phyloP scores from a whole-genome alignment of 92 coral and sea anemone genomes.

The Parazoanthus atlanticus region DNA sequence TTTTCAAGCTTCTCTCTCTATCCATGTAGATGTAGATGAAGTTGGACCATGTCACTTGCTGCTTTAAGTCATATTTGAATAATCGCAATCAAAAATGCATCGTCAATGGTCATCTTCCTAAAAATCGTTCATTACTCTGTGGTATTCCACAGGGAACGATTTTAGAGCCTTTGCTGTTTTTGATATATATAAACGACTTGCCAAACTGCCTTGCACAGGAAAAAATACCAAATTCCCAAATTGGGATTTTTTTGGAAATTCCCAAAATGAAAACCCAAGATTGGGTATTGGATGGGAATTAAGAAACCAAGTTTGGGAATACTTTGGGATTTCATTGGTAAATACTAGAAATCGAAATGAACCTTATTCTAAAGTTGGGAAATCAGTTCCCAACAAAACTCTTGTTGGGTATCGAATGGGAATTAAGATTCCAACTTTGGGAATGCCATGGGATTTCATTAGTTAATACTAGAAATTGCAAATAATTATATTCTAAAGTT shows the following conservation, averaged over 20 bases:
- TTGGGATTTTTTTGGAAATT: slow-evolving; percentile 34
- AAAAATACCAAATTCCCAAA: slow-evolving; percentile 52
- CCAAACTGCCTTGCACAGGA: slow-evolving; percentile 27
- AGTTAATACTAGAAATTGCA: slow-evolving; percentile 18
- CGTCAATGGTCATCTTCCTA: too few relatives aligned
- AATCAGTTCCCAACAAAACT: background rate
- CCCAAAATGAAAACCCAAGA: slow-evolving; percentile 43
- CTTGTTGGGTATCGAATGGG: background rate
- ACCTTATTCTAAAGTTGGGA: slow-evolving; percentile 16
- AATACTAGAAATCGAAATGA: background rate
- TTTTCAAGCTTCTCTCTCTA: too few relatives aligned
- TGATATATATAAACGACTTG: too few relatives aligned
- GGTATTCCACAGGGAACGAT: too few relatives aligned
- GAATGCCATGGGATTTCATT: slow-evolving; percentile 33
- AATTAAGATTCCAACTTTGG: slow-evolving; percentile 17
- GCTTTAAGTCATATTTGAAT: too few relatives aligned
- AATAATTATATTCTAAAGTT: too few relatives aligned
- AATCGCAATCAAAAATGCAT: too few relatives aligned
- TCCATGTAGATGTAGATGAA: too few relatives aligned
- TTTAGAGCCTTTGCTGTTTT: too few relatives aligned
- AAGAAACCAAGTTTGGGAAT: background rate
- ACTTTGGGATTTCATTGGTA: slow-evolving; percentile 27
- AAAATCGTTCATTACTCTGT: too few relatives aligned
- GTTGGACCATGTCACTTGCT: too few relatives aligned
- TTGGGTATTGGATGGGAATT: slow-evolving; percentile 21